Evolutionary conservation across 2,113 vertebrate genomes (phyloP), one percentile per base, ranked within the genome.

Genomic region (Chionis minor): DNA sequence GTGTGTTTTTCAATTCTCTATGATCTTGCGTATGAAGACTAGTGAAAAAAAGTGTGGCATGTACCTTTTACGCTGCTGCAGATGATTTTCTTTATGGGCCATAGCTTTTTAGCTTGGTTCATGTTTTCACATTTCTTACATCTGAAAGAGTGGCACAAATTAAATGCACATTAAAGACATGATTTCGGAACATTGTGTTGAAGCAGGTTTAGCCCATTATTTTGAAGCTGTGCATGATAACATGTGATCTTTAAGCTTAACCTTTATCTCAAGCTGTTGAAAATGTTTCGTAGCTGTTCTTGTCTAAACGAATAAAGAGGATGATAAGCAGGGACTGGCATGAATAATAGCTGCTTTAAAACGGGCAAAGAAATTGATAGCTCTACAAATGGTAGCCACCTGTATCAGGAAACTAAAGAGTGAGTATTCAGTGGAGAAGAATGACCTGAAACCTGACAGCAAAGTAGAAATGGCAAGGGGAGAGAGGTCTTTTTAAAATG

Each of bases 221-320:
- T 97, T 94, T 97, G 97, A 98, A 90, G 80, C 93, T 96, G 83
- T 94, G 93, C 97, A 94, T 96, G 96, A 97, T 97, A 98, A 96
- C 96, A 94, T 82, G 78, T 96, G 97, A 98, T 97, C 94, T 97
- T 97, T 97, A 96, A 97, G 97, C 96, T 97, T 98, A 97, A 97
- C 97, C 97, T 98, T 98, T 98, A 97, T 97, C 97, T 98, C 96
- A 96, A 97, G 96, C 94, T 95, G 92, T 97, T 98, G 97, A 98
- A 98, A 98, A 98, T 97, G 92, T 98, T 98, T 98, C 98, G 97
- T 97, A 97, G 97, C 96, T 97, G 96, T 98, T 98, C 98, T 97
- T 98, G 97, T 98, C 98, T 93, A 97, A 97, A 97, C 7, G 95
- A 98, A 98, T 98, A 98, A 98, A 98, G 97, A 97, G 92, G 97